A percentile compares a stretch with the other conserved stretches of the same genome.
Conservation (phyloP, 2,797 vertebrate species). For the Danio aesculapii region DNA sequence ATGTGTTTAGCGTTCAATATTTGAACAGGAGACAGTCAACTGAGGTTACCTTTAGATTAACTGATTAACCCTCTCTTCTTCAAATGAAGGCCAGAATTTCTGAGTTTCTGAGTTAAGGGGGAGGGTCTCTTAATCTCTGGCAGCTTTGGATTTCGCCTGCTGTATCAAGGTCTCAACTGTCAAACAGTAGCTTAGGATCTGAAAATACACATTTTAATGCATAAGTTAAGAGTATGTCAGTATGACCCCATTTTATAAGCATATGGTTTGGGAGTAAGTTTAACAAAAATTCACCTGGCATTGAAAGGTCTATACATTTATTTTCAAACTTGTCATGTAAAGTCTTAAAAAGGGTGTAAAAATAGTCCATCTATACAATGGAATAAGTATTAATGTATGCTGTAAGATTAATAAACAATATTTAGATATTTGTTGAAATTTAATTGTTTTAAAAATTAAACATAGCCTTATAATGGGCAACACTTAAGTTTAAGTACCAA, state of each 20-base stretch:
- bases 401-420: too few species aligned
- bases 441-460: too few species aligned
- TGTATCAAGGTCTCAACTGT: neutral
- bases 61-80: conserved; percentile 54
- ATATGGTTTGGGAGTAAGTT: neutral
- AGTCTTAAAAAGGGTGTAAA: too few species aligned
- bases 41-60: conserved; percentile 72
- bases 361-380: too few species aligned
- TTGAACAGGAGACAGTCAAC: conserved; percentile 69
- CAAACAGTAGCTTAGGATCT: conserved; percentile 1
- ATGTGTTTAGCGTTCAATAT: conserved; percentile 19
- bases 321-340: too few species aligned
- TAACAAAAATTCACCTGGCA: neutral
- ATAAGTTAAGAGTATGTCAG: neutral
- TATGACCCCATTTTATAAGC: neutral
- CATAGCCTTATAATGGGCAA: too few species aligned
- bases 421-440: too few species aligned
- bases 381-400: too few species aligned
- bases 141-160: conserved; percentile 16
- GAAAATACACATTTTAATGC: neutral
- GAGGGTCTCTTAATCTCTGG: conserved; percentile 38
- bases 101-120: conserved; percentile 22
- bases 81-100: conserved; percentile 15
- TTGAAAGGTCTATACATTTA: neutral
- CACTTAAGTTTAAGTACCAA: too few species aligned